Evolutionary conservation across 2,888 invertebrate genomes (phyloP).

Genomic region (Pogonocherus hispidulus): DNA sequence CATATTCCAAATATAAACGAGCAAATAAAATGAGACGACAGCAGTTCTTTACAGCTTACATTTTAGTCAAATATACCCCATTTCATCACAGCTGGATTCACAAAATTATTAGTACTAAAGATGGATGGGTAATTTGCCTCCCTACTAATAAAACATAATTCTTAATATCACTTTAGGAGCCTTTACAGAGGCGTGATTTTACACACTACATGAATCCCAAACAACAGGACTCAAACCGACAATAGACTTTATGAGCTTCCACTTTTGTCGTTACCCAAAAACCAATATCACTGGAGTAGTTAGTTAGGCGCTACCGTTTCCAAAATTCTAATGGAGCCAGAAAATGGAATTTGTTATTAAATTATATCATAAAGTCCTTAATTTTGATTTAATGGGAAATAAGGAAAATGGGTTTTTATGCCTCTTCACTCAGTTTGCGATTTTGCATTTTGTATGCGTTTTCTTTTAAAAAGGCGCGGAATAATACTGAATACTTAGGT

Average conservation of each 20-base stretch:
- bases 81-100: conserved; percentile 2
- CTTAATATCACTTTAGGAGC: conserved; percentile 55
- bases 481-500: no score
- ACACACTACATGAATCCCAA: conserved; percentile 60
- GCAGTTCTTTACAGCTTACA: not conserved
- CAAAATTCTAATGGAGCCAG: no score
- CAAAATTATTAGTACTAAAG: conserved; percentile 23
- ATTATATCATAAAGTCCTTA: no score
- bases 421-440: no score
- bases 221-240: conserved; percentile 57
- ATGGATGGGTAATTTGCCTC: conserved; percentile 47
- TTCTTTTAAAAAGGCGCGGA: no score
- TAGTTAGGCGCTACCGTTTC: no score
- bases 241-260: conserved; percentile 45
- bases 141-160: conserved; percentile 53
- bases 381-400: no score
- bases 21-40: not conserved
- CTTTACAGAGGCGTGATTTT: conserved; percentile 59
- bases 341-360: no score
- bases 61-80: not conserved
- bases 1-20: no score
- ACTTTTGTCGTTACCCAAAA: conserved; percentile 21
- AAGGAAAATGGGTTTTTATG: no score
- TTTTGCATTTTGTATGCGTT: no score
- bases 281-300: conserved; percentile 16